Base-by-base conservation (phyloP, 2,797 vertebrate genomes). In the Chromobotia macracanthus region DNA sequence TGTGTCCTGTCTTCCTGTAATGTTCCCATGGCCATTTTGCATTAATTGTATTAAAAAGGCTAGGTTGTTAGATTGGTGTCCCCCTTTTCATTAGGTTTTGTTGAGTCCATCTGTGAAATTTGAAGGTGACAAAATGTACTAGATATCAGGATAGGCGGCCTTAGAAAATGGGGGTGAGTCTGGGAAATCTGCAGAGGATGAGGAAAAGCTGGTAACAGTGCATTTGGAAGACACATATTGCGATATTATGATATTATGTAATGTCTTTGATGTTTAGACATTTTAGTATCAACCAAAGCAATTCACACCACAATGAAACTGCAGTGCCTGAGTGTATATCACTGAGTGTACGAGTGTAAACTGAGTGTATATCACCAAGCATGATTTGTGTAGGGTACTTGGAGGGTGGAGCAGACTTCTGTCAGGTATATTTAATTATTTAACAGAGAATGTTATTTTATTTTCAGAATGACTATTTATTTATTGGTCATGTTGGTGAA, bases 131-230 rank as follows among this genome's bases (percentile, higher is more conserved):
- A 96, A 95, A 84, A 87, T 95, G 89, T 99, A 97, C 86, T 99
- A 97, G 97, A 95, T 98, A 6, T 98, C 96, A 41, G 97, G 97
- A 73, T 98, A 97, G 97, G 97, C 97, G n/a, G 93, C 96, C 51
- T 96, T 94, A 0, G 92, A 93, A 80, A 95, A 95, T 51, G 95
- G 94, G 87, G 97, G 97, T 95, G 80, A 91, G 90, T 81, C 6
- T 48, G 16, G 18, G 16, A 19, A 66, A 8, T 31, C 8, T 48
- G 35, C 50, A 16, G 50, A 51, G 50, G 50, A 51, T 51, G 50
- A 18, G 48, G 15, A 18, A 9, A 41, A 41, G 7, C n/a, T n/a
- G 1, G 10, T 41, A 41, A 11, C 9, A 11, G 41, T 44, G 41
- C 41, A 11, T 44, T 44, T 44, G 41, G 10, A 10, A 11, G 41